A percentile compares a stretch with the other conserved stretches of the same genome.
Evolutionary conservation across 2,113 vertebrate species (phyloP).

Genomic region (Oceanites oceanicus): DNA sequence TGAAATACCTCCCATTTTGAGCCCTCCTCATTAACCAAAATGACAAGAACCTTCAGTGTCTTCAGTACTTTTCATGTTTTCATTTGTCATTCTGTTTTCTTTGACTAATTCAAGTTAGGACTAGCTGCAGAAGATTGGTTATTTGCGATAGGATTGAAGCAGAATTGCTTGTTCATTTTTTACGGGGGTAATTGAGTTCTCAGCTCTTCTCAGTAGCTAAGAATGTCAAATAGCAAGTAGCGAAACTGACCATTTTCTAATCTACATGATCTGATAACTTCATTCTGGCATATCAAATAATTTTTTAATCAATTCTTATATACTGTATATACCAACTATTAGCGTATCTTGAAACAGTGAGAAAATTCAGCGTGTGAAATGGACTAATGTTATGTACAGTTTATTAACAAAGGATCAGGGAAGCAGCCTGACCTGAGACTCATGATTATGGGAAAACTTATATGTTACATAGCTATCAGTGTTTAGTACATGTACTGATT

Average conservation of each 20-base stretch:
- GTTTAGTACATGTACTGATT: not conserved
- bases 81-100: not conserved
- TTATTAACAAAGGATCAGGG: not conserved
- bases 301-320: not conserved
- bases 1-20: not conserved
- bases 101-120: not conserved
- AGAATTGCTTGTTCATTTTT: not conserved
- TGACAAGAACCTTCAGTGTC: not conserved
- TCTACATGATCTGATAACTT: not conserved
- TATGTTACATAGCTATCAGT: not conserved
- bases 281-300: not conserved
- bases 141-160: not conserved
- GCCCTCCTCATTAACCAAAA: not conserved
- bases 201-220: not conserved
- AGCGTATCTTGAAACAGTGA: not conserved
- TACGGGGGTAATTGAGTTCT: not conserved
- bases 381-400: not conserved
- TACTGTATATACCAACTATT: not conserved
- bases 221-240: not conserved
- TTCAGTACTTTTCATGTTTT: not conserved
- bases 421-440: not conserved
- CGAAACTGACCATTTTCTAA: not conserved
- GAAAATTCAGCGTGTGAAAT: not conserved
- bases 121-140: not conserved
- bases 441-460: not conserved